These are phyloP conservation scores for Molothrus ater DNA, from an alignment of 2,797 vertebrate genomes.

Conservation along the genomic window DNA sequence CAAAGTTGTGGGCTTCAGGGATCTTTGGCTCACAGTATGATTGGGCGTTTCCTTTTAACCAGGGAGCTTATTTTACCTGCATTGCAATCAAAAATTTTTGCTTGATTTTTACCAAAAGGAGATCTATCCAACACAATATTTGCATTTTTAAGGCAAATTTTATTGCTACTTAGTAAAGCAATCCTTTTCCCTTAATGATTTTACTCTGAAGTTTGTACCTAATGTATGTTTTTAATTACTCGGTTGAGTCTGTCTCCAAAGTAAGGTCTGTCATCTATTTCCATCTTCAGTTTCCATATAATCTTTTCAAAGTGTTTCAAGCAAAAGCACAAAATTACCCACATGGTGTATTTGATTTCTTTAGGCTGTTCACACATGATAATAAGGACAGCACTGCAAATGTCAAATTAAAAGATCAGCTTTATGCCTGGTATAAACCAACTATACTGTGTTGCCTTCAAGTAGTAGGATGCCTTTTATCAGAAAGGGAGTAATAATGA, in stretches of 20 bases:
- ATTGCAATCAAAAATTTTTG: neutral
- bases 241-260: neutral
- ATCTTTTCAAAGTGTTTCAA: neutral
- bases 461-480: neutral
- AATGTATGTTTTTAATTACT: neutral
- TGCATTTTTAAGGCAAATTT: neutral
- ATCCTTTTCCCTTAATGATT: neutral
- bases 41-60: neutral
- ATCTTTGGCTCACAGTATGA: neutral
- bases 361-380: neutral
- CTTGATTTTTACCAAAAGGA: neutral
- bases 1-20: neutral
- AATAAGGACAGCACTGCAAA: neutral
- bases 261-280: neutral
- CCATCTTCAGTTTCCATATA: neutral
- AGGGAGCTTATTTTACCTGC: neutral
- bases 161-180: neutral
- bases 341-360: neutral
- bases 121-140: neutral
- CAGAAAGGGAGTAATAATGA: neutral
- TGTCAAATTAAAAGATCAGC: neutral
- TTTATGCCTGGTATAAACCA: neutral
- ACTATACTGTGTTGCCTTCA: neutral
- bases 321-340: neutral
- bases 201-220: neutral